phyloP scores from a whole-genome alignment of 2,113 vertebrate genomes.

The sheep (Ovis aries) region DNA sequence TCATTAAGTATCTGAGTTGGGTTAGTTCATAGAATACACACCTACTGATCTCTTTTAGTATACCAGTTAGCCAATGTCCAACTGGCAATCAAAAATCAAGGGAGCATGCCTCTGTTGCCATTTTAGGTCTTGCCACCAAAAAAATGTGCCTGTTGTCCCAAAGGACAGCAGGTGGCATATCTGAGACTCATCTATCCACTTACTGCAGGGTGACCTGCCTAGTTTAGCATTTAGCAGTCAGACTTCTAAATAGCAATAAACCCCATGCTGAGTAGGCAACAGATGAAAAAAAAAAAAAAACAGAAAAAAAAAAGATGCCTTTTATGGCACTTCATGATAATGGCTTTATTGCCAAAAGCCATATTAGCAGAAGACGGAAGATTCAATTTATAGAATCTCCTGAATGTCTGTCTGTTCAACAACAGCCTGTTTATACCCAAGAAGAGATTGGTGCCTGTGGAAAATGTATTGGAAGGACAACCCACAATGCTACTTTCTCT shows the following conservation, averaged over 20 bases:
- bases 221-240: constrained; percentile 60
- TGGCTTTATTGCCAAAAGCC: constrained; percentile 73
- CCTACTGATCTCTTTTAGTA: not conserved
- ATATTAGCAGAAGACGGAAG: constrained; percentile 72
- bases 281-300: constrained; percentile 65
- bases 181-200: constrained; percentile 11
- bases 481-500: not conserved
- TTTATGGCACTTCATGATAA: constrained; percentile 71
- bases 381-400: constrained; percentile 67
- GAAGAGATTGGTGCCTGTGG: constrained; percentile 43
- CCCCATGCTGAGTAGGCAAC: constrained; percentile 71
- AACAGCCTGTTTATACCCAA: constrained; percentile 56
- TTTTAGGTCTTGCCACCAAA: not conserved
- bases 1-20: not conserved
- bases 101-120: not conserved
- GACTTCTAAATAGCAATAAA: constrained; percentile 70
- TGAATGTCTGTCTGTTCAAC: constrained; percentile 58
- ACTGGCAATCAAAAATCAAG: not conserved
- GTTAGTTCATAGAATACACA: not conserved
- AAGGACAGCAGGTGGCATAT: constrained; percentile 20
- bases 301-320: constrained; percentile 21
- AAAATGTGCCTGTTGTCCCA: not conserved
- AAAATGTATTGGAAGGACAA: constrained; percentile 46
- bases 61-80: not conserved
- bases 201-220: constrained; percentile 65